Evolutionary conservation across 2,113 vertebrate genomes (phyloP), one percentile per base, ranked within the genome.

Genomic region (Cranoglanis bouderius): DNA sequence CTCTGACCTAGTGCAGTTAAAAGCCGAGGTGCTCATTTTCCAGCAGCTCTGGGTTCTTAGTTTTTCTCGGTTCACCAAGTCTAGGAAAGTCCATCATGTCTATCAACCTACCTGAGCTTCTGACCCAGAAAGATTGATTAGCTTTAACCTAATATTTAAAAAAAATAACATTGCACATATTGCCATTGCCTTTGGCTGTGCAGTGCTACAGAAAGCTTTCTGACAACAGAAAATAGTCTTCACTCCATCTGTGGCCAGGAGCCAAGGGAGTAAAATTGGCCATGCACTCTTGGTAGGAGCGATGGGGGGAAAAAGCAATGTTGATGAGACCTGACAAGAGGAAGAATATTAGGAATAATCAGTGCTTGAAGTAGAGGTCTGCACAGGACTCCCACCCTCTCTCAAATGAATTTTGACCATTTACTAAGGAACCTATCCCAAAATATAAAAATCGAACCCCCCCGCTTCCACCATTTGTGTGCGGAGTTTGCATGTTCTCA

Each of bases 141-240:
- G 75, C 4, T 49, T 78, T 78, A 78, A 29, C 43, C 75, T 78
- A 49, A 78, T 78, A n/a, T 6, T 46, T n/a, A n/a, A 75, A 72
- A 35, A 72, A 35, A 38, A 72, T n/a, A 46, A 77, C 21, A 77
- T 40, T 75, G 72, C 43, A 78, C 75, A 78, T 78, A 78, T 78
- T n/a, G 75, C 43, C 43, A 77, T 29, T 49, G 74, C 75, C 75
- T 78, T 78, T 78, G 75, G 75, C 75, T 78, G 26, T 78, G 75
- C 75, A 49, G 75, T 49, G 35, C 57, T 26, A 83, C 55, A 83
- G 55, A 57, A 40, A 83, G 57, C 81, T 38, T 59, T 61, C 43
- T 78, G 81, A 82, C 51, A 55, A 82, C 49, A 55, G 51, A 59
- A 83, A 83, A 83, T 83, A 40, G 35, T 83, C 35, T 78, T 78